These are phyloP conservation scores for Diceros bicornis DNA, from an alignment of 2,797 vertebrate species.

Conservation along the genomic window DNA sequence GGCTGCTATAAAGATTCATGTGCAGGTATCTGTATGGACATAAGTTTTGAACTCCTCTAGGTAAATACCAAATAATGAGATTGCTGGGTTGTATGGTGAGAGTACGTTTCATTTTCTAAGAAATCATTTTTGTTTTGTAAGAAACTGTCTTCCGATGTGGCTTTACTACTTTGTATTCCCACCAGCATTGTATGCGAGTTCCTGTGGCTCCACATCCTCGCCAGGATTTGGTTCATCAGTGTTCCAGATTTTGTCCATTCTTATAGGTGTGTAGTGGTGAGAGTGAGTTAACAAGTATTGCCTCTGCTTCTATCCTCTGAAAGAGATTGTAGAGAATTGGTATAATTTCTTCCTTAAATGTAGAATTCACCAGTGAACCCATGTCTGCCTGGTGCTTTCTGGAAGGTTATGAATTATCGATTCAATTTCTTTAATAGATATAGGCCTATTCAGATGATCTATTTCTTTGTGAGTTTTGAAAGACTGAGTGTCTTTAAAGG, in stretches of 20 bases:
- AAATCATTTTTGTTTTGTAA: background rate
- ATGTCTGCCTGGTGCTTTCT: background rate
- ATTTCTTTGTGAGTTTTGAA: background rate
- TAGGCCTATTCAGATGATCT: background rate
- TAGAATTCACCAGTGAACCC: background rate
- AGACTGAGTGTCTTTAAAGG: background rate
- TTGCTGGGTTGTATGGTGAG: background rate
- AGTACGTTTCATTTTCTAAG: background rate
- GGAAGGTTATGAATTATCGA: background rate
- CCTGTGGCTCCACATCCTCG: background rate
- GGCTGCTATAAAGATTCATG: background rate
- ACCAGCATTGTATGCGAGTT: background rate
- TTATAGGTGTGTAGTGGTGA: background rate
- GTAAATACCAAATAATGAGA: background rate
- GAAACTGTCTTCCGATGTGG: background rate
- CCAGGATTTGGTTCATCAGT: background rate
- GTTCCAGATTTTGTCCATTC: background rate
- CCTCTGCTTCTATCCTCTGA: too few species aligned
- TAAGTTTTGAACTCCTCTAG: background rate
- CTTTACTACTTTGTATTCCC: background rate
- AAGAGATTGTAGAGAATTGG: too few species aligned
- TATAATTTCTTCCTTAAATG: background rate
- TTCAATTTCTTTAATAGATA: background rate
- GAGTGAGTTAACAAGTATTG: too few species aligned
- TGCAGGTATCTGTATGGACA: too few species aligned